A percentile compares a stretch with the other conserved stretches of the same genome.
phyloP scores from a whole-genome alignment of 2,113 vertebrate genomes.

The Actenoides lindsayi region DNA sequence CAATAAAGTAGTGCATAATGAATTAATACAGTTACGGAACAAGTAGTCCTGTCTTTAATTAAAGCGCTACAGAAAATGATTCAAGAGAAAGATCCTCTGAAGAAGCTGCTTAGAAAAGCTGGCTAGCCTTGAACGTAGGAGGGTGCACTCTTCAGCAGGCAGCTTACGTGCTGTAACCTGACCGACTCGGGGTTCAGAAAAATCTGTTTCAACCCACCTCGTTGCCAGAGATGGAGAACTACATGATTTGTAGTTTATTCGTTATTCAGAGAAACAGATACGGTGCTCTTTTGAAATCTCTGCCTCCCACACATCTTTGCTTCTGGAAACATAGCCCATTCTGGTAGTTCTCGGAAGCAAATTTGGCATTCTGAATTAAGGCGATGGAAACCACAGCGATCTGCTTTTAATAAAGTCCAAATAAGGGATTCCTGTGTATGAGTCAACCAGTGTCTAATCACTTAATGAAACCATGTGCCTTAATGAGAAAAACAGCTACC shows the following conservation, averaged over 20 bases:
- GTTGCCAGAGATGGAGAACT: neutral
- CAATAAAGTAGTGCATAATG: neutral
- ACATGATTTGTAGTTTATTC: neutral
- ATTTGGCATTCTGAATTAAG: slow-evolving; percentile 28
- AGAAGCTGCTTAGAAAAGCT: neutral
- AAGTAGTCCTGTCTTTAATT: neutral
- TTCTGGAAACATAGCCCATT: neutral
- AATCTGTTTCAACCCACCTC: neutral
- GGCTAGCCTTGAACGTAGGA: neutral
- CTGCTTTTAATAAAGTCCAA: slow-evolving; percentile 26
- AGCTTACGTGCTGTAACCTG: neutral
- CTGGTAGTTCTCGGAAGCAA: slow-evolving; percentile 28
- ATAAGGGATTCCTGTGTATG: slow-evolving; percentile 17
- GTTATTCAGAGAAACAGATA: neutral
- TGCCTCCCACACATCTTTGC: neutral
- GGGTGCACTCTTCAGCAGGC: neutral
- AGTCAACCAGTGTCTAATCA: slow-evolving; percentile 21
- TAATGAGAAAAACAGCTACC: slow-evolving; percentile 59
- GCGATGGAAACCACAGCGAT: slow-evolving; percentile 21
- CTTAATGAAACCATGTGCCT: slow-evolving; percentile 44
- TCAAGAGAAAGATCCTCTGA: neutral
- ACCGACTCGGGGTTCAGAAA: neutral
- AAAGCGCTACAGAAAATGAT: neutral
- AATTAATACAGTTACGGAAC: neutral
- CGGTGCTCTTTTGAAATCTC: neutral